Percentiles rank a stretch among this genome's conserved stretches.
Conservation (phyloP, 2,888 invertebrate species). For the Camptogramma bilineatum region DNA sequence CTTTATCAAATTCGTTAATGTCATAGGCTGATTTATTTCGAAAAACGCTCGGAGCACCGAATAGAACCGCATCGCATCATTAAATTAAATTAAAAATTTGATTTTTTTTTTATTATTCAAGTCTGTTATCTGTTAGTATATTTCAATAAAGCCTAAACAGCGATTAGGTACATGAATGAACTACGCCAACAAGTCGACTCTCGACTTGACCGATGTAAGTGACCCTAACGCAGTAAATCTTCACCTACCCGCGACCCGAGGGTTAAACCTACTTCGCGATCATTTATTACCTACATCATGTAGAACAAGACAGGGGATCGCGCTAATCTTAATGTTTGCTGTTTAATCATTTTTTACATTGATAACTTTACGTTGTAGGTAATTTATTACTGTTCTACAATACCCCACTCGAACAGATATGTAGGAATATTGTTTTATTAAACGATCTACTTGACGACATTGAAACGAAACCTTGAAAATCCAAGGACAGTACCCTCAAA, state of each 20-base stretch:
- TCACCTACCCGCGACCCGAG: conserved; percentile 59
- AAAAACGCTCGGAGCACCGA: too few species aligned
- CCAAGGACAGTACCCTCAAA: too few species aligned
- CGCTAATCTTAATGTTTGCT: conserved; percentile 44
- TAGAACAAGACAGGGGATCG: conserved; percentile 64
- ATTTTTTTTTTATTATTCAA: not conserved
- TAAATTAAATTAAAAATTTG: too few species aligned
- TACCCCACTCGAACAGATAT: not conserved
- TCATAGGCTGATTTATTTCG: too few species aligned
- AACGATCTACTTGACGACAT: not conserved
- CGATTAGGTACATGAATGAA: conserved; percentile 76
- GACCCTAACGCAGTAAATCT: conserved; percentile 84
- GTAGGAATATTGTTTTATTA: not conserved
- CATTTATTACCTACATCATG: conserved; percentile 79
- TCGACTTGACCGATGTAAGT: conserved; percentile 82
- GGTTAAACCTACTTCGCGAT: conserved; percentile 79
- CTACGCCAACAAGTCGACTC: conserved; percentile 71
- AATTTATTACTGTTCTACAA: not conserved
- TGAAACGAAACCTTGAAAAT: too few species aligned
- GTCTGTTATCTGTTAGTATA: conserved; percentile 21
- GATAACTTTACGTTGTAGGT: not conserved
- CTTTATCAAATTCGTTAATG: too few species aligned
- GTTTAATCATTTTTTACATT: conserved; percentile 38
- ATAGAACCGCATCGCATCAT: too few species aligned
- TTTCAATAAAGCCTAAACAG: conserved; percentile 61